Evolutionary conservation across 2,797 vertebrate genomes (phyloP), one percentile per base, ranked within the genome.

Genomic region (Trachurus trachurus): DNA sequence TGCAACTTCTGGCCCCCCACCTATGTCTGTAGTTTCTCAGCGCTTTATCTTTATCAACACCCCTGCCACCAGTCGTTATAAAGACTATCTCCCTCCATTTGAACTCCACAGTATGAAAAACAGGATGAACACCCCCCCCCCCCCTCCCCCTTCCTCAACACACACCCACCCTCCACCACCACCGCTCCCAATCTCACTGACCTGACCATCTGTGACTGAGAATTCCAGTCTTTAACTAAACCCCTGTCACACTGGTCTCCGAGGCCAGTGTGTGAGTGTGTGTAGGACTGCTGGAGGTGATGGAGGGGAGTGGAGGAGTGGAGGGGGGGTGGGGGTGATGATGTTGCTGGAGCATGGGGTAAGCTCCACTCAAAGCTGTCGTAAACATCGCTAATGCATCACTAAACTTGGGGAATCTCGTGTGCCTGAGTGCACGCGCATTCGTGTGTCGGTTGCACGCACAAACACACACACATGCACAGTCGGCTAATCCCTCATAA

Each of bases 301-400:
- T 59, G 54, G 13, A 5, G 34, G 1, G 19, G 53, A 34, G 31
- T 34, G 11, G 15, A n/a, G 37, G 42, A 50, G 54, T 59, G 54
- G 13, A 5, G 34, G 64, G 22, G 34, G 64, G 22, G 42, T 34
- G 45, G 15, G 45, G 45, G 45, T 2, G 4, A 7, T 16, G 16
- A 2, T 17, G 13, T 10, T 47, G 61, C 72, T 17, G 63, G 78
- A 80, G 68, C 83, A 81, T 4, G 69, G 85, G 79, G 86, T 95
- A 94, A 95, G 91, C 94, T 90, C 81, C 82, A 85, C 86, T 92
- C 87, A 93, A 92, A 94, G 94, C 94, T 93, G 91, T 91, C 84
- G 93, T 95, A 95, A 96, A 95, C 94, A 94, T 88, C 89, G 90
- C 91, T 95, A 95, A 95, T 96, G 94, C 94, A 95, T 87, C 60